These are phyloP conservation scores for Zaprionus capensis DNA, from an alignment of 1,140 invertebrate species.

Conservation along the genomic window DNA sequence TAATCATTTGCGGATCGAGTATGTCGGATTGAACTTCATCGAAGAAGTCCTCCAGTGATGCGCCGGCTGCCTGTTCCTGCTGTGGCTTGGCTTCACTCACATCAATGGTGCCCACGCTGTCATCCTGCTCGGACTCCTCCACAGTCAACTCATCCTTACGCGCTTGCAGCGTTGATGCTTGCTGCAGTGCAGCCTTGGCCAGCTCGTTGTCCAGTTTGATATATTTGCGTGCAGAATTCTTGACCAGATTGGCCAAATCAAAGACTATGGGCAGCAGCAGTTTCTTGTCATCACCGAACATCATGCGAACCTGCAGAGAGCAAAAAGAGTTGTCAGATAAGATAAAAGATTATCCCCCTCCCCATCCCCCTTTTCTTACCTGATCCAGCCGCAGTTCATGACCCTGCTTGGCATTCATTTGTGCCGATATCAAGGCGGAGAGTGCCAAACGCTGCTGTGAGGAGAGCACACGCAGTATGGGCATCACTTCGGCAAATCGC, in stretches of 20 bases:
- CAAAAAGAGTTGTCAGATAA: not conserved
- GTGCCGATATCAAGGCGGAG: slow-evolving; percentile 87
- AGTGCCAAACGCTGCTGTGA: slow-evolving; percentile 86
- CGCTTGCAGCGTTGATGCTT: slow-evolving; percentile 31
- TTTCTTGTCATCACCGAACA: slow-evolving; percentile 86
- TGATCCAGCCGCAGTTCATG: slow-evolving; percentile 85
- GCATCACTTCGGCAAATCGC: slow-evolving; percentile 87
- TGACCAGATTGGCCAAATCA: slow-evolving; percentile 88
- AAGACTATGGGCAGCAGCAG: slow-evolving; percentile 87
- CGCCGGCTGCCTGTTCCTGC: not conserved
- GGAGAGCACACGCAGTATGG: slow-evolving; percentile 87
- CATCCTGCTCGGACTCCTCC: slow-evolving; percentile 54
- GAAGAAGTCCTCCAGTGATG: slow-evolving; percentile 69
- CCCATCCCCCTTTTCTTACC: slow-evolving; percentile 70
- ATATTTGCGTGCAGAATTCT: slow-evolving; percentile 83
- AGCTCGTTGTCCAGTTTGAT: slow-evolving; percentile 82
- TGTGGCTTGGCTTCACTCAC: slow-evolving; percentile 22
- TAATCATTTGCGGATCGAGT: slow-evolving; percentile 77
- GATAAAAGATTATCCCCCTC: too few species aligned
- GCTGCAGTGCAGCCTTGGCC: slow-evolving; percentile 68
- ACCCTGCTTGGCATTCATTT: slow-evolving; percentile 85
- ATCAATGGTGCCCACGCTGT: slow-evolving; percentile 65
- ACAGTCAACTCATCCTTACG: slow-evolving; percentile 53
- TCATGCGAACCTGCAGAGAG: slow-evolving; percentile 85
- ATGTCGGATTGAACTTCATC: slow-evolving; percentile 68